Evolutionary conservation across 2,888 invertebrate genomes (phyloP).

Genomic region (Teinopalpus imperialis): DNA sequence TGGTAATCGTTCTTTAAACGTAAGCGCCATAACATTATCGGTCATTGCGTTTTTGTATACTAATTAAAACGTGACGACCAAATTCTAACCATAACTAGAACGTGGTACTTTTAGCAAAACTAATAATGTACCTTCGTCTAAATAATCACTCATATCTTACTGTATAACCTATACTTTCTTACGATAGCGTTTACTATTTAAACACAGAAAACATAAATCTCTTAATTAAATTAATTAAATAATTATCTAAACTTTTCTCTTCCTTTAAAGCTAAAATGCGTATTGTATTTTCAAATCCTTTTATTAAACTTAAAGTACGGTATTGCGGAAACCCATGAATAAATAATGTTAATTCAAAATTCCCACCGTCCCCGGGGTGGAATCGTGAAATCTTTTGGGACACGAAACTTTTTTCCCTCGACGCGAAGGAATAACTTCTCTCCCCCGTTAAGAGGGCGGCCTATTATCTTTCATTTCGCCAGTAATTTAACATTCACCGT

Average conservation of each 20-base stretch:
- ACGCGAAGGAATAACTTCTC: conserved; percentile 49
- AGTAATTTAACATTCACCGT: conserved; percentile 78
- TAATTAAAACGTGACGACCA: too few relatives aligned
- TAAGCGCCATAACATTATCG: too few relatives aligned
- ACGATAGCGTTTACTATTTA: too few relatives aligned
- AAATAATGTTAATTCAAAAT: conserved; percentile 61
- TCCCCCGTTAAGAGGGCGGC: conserved; percentile 63
- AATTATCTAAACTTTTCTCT: background rate
- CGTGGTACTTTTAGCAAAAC: too few relatives aligned
- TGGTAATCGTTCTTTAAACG: too few relatives aligned
- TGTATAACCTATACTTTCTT: too few relatives aligned
- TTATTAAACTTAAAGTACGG: conserved; percentile 8
- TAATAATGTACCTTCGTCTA: too few relatives aligned
- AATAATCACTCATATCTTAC: too few relatives aligned
- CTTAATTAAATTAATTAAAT: background rate
- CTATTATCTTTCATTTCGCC: conserved; percentile 81
- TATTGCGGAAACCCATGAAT: conserved; percentile 60
- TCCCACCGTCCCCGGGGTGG: conserved; percentile 54
- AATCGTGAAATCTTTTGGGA: conserved; percentile 72
- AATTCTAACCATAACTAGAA: too few relatives aligned
- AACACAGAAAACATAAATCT: too few relatives aligned
- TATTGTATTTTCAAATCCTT: conserved; percentile 10
- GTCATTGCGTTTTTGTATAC: too few relatives aligned
- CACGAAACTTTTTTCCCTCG: conserved; percentile 61
- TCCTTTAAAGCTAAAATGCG: background rate